These are phyloP conservation scores for Pantala flavescens DNA, from an alignment of 1,140 invertebrate genomes.

Conservation along the genomic window DNA sequence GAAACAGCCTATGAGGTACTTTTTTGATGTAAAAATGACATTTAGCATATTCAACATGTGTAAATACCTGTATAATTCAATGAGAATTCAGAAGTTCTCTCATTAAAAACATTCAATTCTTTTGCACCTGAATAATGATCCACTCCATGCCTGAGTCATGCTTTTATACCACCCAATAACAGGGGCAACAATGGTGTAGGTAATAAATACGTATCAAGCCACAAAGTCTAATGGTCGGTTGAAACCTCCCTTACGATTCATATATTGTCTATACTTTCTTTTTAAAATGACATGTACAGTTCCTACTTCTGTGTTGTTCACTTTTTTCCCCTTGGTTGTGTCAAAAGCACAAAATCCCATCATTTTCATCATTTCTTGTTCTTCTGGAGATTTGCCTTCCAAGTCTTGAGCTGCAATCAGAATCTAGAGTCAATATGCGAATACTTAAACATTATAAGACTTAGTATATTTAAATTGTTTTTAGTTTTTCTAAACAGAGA, in stretches of 20 bases:
- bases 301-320: constrained; percentile 84
- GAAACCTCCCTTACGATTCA: constrained; percentile 98
- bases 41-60: neutral
- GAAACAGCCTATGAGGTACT: neutral
- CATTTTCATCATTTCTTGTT: constrained; percentile 89
- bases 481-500: constrained; percentile 6
- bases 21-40: neutral
- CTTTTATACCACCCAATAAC: neutral
- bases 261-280: constrained; percentile 96
- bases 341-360: constrained; percentile 97
- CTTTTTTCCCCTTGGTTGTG: constrained; percentile 90
- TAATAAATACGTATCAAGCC: constrained; percentile 41
- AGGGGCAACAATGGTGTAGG: neutral
- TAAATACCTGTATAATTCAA: constrained; percentile 1
- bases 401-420: constrained; percentile 51
- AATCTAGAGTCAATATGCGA: no score
- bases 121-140: neutral
- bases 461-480: neutral
- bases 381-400: constrained; percentile 75
- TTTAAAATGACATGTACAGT: constrained; percentile 92
- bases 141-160: neutral
- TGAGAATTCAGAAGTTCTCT: neutral
- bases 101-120: neutral
- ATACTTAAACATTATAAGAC: constrained; percentile 20
- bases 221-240: constrained; percentile 96